phyloP scores from a whole-genome alignment of 1,140 invertebrate species.

The Polyergus mexicanus region DNA sequence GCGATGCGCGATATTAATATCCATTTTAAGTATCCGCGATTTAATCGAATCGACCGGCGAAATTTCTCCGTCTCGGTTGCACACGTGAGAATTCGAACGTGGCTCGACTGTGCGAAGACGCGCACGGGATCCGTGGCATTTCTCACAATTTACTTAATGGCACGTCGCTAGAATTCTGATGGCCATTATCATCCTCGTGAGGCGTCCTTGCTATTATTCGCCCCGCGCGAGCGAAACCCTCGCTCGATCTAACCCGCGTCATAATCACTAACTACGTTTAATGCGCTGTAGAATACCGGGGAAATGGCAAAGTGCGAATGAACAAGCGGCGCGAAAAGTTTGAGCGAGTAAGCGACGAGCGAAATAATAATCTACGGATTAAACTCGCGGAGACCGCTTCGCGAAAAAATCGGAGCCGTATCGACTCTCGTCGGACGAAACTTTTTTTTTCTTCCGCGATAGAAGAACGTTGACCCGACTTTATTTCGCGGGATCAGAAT shows the following conservation, averaged over 20 bases:
- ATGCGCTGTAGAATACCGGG: constrained; percentile 14
- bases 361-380: constrained; percentile 21
- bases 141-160: constrained; percentile 78
- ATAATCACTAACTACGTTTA: constrained; percentile 67
- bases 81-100: constrained; percentile 75
- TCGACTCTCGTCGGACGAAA: constrained; percentile 13
- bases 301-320: background rate
- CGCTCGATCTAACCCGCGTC: constrained; percentile 32
- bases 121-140: constrained; percentile 69
- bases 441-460: background rate
- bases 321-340: constrained; percentile 33
- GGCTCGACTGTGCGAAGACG: constrained; percentile 66
- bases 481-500: background rate
- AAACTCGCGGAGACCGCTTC: constrained; percentile 1
- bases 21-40: constrained; percentile 55
- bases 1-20: constrained; percentile 51
- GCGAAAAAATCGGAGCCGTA: background rate
- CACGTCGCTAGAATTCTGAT: constrained; percentile 77
- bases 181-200: constrained; percentile 70
- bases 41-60: constrained; percentile 65
- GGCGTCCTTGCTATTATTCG: constrained; percentile 51
- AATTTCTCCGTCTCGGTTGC: constrained; percentile 56
- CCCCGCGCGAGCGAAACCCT: background rate
- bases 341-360: background rate
- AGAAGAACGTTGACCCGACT: background rate